Conservation (phyloP, 2,888 invertebrate species). For the Luperina testacea region DNA sequence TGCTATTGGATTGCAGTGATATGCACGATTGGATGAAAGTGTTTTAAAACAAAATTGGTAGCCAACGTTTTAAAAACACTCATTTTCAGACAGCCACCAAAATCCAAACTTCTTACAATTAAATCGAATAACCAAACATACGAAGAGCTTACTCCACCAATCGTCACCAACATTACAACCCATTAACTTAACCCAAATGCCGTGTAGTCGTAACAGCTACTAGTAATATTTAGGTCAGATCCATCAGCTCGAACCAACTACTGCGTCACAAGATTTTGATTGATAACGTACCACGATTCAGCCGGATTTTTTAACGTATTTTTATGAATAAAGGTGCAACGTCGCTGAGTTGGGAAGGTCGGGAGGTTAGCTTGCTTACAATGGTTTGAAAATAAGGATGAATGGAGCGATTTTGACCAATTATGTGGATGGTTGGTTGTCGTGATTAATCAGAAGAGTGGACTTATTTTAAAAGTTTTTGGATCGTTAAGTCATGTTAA, state of each 20-base stretch:
- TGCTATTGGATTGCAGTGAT: no score
- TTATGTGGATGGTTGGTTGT: neutral
- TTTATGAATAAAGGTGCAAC: slow-evolving; percentile 44
- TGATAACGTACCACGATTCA: slow-evolving; percentile 60
- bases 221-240: slow-evolving; percentile 66
- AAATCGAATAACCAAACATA: neutral
- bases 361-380: neutral
- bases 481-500: neutral
- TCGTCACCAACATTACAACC: neutral
- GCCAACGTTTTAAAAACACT: neutral
- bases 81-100: neutral
- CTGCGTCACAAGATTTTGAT: slow-evolving; percentile 65
- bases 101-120: neutral
- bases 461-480: neutral
- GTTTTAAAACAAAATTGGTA: neutral
- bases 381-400: slow-evolving; percentile 1
- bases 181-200: slow-evolving; percentile 44
- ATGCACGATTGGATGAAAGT: no score
- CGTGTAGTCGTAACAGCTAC: slow-evolving; percentile 45
- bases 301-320: slow-evolving; percentile 48
- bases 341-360: slow-evolving; percentile 11
- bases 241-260: slow-evolving; percentile 58
- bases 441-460: neutral
- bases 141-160: neutral
- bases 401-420: neutral